Evolutionary conservation across 2,888 invertebrate genomes (phyloP).

Genomic region (Cephus pulcher): DNA sequence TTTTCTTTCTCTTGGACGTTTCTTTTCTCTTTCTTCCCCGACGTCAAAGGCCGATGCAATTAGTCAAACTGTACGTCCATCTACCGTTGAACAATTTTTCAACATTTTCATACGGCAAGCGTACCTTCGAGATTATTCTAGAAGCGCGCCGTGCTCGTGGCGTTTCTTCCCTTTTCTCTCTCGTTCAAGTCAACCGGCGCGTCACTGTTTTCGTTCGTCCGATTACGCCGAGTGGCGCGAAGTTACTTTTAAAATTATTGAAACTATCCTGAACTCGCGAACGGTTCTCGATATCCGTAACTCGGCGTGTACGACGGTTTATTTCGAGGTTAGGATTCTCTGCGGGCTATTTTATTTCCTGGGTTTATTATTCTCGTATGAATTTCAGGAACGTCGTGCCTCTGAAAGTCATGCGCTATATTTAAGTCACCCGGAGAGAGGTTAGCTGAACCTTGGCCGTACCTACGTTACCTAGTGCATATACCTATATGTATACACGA

Average conservation of each 20-base stretch:
- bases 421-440: neutral
- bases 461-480: neutral
- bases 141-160: neutral
- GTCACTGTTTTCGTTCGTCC: neutral
- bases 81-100: neutral
- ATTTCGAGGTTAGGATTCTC: neutral
- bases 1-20: conserved; percentile 15
- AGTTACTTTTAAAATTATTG: neutral
- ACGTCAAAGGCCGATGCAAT: neutral
- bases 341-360: neutral
- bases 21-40: conserved; percentile 16
- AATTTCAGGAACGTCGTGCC: neutral
- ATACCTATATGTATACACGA: neutral
- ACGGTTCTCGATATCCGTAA: neutral
- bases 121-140: neutral
- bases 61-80: neutral
- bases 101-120: neutral
- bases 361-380: neutral
- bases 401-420: neutral
- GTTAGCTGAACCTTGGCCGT: neutral
- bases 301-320: neutral
- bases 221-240: neutral
- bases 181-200: neutral
- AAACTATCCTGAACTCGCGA: neutral
- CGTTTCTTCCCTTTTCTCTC: neutral